Base-by-base conservation (phyloP, 2,888 invertebrate genomes). In the Anticlea derivata region DNA sequence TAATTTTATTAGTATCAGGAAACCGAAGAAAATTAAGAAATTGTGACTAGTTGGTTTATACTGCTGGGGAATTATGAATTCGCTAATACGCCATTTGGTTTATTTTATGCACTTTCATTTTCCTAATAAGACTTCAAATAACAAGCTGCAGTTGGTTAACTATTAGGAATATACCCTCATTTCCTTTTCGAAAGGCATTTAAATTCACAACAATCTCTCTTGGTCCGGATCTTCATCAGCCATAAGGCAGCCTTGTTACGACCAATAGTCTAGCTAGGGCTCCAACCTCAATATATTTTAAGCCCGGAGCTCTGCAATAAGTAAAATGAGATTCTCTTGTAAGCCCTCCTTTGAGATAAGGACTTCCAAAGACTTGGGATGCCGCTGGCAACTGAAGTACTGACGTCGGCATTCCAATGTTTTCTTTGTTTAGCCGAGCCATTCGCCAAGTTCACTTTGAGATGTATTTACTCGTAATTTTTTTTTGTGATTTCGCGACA, bases 291-390 rank as follows among this genome's bases (percentile, higher is more conserved):
- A 62, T 66, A 65, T 64, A 73, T 67, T 76, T 66, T 67, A 67
- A 70, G 68, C 54, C 52, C 63, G 58, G 59, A 68, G 63, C 55
- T 64, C 60, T 66, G 66, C 61, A 70, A 72, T 75, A 70, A 63
- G 59, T 68, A 65, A 65, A 64, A 65, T 46, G 55, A 63, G 66
- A 67, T 66, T 66, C 66, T 63, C 55, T 62, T 61, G 48, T 66
- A 66, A 73, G 65, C 65, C 66, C 43, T 55, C 57, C 67, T 68
- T 52, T 62, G 48, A 49, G 65, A 74, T 75, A 73, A 66, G 69
- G 58, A 49, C 65, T 60, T 61, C 59, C 55, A 50, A 49, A 66
- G 73, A 72, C 35, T 37, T 38, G 33, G 48, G 38, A 38, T 40
- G 48, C 44, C 53, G 38, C 33, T 53, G 48, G 48, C 53, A 48